Evolutionary conservation across 1,140 invertebrate genomes (phyloP), one percentile per base, ranked within the genome.

Genomic region (Pteromalus puparum): DNA sequence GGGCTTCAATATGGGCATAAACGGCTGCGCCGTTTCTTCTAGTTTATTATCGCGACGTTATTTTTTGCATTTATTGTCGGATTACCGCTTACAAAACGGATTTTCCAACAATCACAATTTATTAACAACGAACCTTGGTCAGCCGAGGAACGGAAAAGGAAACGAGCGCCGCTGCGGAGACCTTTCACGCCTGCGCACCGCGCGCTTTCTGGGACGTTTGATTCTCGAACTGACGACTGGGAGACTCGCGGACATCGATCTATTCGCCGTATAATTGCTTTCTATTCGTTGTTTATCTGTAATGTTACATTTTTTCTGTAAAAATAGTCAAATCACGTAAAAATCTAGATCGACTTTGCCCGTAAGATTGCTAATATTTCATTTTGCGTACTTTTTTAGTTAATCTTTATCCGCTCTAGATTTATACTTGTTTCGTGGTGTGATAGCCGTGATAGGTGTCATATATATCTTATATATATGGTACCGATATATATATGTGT

Each of bases 91-190:
- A 28, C 0, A 76, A 81, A 81, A 38, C 26, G 73, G 83, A 85
- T 85, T 85, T 70, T 15, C 24, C 24, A 7, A 48, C 26, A 42
- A 53, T 72, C 30, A 15, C 46, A 74, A 80, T 68, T 46, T 13
- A 5, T 67, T 74, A 75, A 53, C 38, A 42, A 85, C 83, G 34
- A 81, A 85, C 83, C 83, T 85, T 77, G 65, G 34, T 30, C 9
- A 67, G 38, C n/a, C 73, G 73, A 48, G 67, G 73, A 85, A 68
- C 61, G 79, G 83, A 81, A 85, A 85, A 81, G 73, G 83, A 81
- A 81, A 85, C 48, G 68, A 53, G n/a, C 42, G 68, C 74, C 13
- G 21, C 38, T 18, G 30, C 46, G 1, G 82, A 21, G 28, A 82
- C 68, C 70, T 77, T 70, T 67, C 53, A 68, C 77, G 61, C 21